A percentile compares a stretch with the other conserved stretches of the same genome.
Conservation (phyloP, 1,140 invertebrate genomes). For the Drosophila tsacasi region DNA sequence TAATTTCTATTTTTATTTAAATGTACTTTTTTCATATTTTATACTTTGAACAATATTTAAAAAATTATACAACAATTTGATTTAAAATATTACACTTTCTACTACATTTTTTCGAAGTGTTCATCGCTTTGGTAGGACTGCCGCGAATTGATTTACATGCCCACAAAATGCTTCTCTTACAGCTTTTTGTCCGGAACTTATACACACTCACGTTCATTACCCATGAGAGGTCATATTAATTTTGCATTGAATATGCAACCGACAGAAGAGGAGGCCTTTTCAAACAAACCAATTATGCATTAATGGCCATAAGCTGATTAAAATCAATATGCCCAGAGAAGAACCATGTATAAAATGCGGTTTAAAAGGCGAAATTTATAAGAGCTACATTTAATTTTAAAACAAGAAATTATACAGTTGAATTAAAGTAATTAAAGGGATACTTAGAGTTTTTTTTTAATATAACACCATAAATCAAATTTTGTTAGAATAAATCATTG, state of each 20-base stretch:
- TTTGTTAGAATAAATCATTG: no score
- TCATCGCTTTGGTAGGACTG: neutral
- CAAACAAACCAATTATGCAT: slow-evolving; percentile 32
- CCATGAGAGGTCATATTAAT: slow-evolving; percentile 33
- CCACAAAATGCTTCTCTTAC: slow-evolving; percentile 42
- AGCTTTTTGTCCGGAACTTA: slow-evolving; percentile 20
- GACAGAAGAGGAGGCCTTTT: slow-evolving; percentile 6
- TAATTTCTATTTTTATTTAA: neutral
- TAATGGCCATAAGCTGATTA: slow-evolving; percentile 28
- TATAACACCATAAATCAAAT: no score
- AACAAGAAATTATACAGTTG: neutral
- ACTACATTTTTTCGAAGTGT: neutral
- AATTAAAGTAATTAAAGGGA: neutral
- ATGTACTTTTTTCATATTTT: neutral
- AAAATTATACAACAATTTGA: neutral
- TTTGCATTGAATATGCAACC: slow-evolving; percentile 37
- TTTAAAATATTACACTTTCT: neutral
- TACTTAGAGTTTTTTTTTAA: no score
- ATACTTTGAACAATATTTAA: neutral
- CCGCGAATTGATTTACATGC: slow-evolving; percentile 58
- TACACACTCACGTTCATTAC: slow-evolving; percentile 17
- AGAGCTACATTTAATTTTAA: neutral
- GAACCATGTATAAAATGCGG: slow-evolving; percentile 10
- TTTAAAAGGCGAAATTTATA: neutral
- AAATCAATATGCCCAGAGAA: slow-evolving; percentile 4